phyloP scores from a whole-genome alignment of 2,113 vertebrate species.

The Taxidea taxus region DNA sequence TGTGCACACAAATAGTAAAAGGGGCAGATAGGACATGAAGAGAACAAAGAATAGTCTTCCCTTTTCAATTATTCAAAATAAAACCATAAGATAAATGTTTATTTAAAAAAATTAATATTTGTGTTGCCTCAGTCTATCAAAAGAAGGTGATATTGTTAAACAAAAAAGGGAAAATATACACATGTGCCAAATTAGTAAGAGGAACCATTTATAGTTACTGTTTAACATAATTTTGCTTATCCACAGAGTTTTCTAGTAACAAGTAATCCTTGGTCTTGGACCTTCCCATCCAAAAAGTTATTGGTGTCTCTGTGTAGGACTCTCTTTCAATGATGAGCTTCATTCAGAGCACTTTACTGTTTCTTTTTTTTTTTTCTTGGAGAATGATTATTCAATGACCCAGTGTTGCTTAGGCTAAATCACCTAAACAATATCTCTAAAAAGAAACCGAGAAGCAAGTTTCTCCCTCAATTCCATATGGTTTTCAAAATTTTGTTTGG shows the following conservation, averaged over 20 bases:
- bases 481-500: background rate
- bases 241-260: background rate
- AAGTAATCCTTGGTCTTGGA: background rate
- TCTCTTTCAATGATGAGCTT: background rate
- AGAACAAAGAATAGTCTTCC: background rate
- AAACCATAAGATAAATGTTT: background rate
- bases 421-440: background rate
- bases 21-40: background rate
- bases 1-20: background rate
- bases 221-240: background rate
- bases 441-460: background rate
- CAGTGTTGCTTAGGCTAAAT: background rate
- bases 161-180: background rate
- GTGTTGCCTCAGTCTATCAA: background rate
- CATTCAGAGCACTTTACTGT: background rate
- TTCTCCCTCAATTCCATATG: background rate
- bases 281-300: background rate
- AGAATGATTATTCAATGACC: background rate
- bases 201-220: background rate
- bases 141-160: background rate
- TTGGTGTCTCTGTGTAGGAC: background rate
- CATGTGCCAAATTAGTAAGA: background rate
- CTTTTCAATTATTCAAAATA: background rate
- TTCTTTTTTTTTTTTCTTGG: background rate
- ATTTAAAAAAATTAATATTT: background rate